A percentile compares a stretch with the other conserved stretches of the same genome.
Conservation (phyloP, 1,140 invertebrate genomes). For the Drosophila auraria region DNA sequence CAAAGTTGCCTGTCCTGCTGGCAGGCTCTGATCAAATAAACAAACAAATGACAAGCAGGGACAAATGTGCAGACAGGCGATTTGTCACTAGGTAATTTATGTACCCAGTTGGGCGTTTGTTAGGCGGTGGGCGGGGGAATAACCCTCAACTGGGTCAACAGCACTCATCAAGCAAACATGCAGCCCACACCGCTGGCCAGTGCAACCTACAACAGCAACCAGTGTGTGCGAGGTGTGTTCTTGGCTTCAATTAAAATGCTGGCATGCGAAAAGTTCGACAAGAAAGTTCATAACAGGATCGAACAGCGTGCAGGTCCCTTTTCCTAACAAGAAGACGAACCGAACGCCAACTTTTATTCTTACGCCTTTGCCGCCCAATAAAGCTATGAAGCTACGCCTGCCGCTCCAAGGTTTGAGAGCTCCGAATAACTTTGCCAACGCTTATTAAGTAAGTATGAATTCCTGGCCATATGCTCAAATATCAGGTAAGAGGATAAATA, state of each 20-base stretch:
- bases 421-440: slow-evolving; percentile 44
- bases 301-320: neutral
- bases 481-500: slow-evolving; percentile 1
- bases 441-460: slow-evolving; percentile 48
- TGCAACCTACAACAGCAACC: slow-evolving; percentile 5
- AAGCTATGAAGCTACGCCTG: slow-evolving; percentile 22
- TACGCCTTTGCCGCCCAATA: neutral
- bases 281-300: slow-evolving; percentile 47
- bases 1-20: slow-evolving; percentile 53
- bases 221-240: slow-evolving; percentile 41
- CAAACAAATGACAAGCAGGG: slow-evolving; percentile 68
- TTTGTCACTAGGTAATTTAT: slow-evolving; percentile 73
- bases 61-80: slow-evolving; percentile 70
- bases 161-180: slow-evolving; percentile 17
- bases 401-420: slow-evolving; percentile 7
- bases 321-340: neutral
- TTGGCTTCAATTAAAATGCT: slow-evolving; percentile 68
- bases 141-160: slow-evolving; percentile 54
- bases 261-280: slow-evolving; percentile 60
- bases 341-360: neutral
- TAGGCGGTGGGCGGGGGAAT: neutral
- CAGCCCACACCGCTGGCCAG: slow-evolving; percentile 5
- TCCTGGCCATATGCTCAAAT: neutral
- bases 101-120: slow-evolving; percentile 15
- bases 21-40: slow-evolving; percentile 67